A percentile compares a stretch with the other conserved stretches of the same genome.
phyloP scores from a whole-genome alignment of 2,888 invertebrate genomes.

The Incurvaria masculella region DNA sequence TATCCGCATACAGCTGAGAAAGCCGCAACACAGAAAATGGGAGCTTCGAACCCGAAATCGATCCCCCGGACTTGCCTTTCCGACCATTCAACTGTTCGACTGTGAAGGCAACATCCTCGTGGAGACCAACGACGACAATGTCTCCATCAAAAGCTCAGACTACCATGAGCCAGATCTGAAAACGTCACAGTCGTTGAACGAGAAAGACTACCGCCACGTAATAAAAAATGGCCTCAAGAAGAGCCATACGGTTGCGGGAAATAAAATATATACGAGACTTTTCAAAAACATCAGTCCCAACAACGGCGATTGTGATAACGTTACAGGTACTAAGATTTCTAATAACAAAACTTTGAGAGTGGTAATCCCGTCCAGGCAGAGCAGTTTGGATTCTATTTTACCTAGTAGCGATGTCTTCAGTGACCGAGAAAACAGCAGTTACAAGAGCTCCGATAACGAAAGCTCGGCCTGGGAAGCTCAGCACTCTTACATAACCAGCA shows the following conservation, averaged over 20 bases:
- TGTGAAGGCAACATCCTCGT: constrained; percentile 59
- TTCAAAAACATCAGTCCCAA: constrained; percentile 23
- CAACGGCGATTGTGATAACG: constrained; percentile 20
- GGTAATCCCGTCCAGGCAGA: not conserved
- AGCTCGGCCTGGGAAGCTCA: constrained; percentile 20
- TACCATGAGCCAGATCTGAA: constrained; percentile 28
- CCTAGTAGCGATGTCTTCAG: constrained; percentile 3
- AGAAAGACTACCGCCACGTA: constrained; percentile 39
- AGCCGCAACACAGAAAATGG: constrained; percentile 62
- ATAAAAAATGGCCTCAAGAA: constrained; percentile 35
- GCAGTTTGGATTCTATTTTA: not conserved
- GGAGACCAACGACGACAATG: constrained; percentile 57
- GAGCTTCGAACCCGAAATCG: constrained; percentile 61
- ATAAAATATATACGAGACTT: constrained; percentile 42
- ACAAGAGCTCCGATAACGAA: constrained; percentile 53
- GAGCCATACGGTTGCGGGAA: constrained; percentile 44
- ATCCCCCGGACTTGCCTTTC: constrained; percentile 57
- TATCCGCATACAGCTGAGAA: constrained; percentile 60
- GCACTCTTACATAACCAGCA: constrained; percentile 33
- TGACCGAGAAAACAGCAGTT: constrained; percentile 40
- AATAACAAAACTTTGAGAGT: not conserved
- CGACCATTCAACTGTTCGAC: constrained; percentile 62
- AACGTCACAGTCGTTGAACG: constrained; percentile 36
- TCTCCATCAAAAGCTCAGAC: constrained; percentile 46
- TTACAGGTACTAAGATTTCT: too few species aligned